These are phyloP conservation scores for Syngnathus acus DNA, from an alignment of 2,797 vertebrate species.

Conservation along the genomic window DNA sequence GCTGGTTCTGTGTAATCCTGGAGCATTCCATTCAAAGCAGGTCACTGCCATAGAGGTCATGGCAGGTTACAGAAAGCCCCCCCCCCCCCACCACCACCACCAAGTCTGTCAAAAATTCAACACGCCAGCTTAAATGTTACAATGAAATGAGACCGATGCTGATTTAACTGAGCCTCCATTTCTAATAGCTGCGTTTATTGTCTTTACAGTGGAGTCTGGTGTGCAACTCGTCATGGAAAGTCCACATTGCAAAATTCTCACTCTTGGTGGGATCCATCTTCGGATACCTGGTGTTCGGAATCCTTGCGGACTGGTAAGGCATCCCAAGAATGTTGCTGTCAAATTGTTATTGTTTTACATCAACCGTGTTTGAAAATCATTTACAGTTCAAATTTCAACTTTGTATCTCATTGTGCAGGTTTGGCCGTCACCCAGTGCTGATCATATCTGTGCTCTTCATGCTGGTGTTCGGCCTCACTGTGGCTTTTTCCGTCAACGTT, in stretches of 20 bases:
- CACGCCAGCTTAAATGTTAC: background rate
- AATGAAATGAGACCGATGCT: background rate
- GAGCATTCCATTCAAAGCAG: conserved; percentile 42
- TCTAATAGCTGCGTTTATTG: conserved; percentile 39
- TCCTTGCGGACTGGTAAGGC: conserved; percentile 95
- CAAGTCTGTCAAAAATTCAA: background rate
- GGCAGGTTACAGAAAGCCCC: conserved; percentile 19
- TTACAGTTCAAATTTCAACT: background rate
- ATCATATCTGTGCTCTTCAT: conserved; percentile 88
- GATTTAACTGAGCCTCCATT: background rate
- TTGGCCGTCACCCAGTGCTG: conserved; percentile 87
- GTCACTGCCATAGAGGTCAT: conserved; percentile 40
- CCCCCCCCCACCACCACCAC: background rate
- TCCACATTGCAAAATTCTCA: conserved; percentile 97
- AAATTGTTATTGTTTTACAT: background rate
- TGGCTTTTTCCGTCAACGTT: conserved; percentile 91
- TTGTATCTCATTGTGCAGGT: conserved; percentile 60
- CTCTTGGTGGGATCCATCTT: conserved; percentile 95
- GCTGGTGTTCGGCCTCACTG: conserved; percentile 87
- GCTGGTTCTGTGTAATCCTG: conserved; percentile 44
- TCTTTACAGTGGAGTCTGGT: conserved; percentile 88
- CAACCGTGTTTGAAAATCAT: background rate
- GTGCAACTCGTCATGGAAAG: conserved; percentile 87
- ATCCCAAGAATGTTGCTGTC: background rate
- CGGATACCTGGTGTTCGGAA: conserved; percentile 91